Evolutionary conservation across 2,888 invertebrate genomes (phyloP), one percentile per base, ranked within the genome.

Genomic region (Scelioninae gen. 1): DNA sequence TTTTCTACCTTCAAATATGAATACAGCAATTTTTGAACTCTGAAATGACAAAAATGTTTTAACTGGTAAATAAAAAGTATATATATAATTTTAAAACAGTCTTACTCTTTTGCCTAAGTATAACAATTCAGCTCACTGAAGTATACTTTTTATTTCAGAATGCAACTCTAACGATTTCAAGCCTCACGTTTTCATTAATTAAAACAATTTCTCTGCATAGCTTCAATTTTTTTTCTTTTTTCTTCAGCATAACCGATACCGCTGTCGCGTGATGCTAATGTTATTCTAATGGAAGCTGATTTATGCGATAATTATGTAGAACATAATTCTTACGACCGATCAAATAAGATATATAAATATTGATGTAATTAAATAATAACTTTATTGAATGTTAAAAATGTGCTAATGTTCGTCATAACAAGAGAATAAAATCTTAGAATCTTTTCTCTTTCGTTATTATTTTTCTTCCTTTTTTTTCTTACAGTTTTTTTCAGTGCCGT

Each of bases 261-360:
- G 56, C 15, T 65, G 38, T 74, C 56, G 74, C 65, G 56, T 65
- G 74, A 74, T 65, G 63, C 16, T 38, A 74, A 62, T 74, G 31
- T 55, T 16, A 63, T 63, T 74, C 47, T 47, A 63, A 74, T 47
- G 55, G 15, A 58, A 40, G 40, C 49, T 43, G 75, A 65, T 75
- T 56, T 31, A 31, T 29, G 47, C 15, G 63, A 63, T 74, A 74
- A 63, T 74, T 74, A 63, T 63, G 63, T 56, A 60, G 47, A 74
- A 47, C 63, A 65, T 47, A 56, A 74, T 13, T 45, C 43, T 63
- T 23, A 15, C 63, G 63, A 23, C n/a, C 13, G 31, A 9, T 31
- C 16, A 31, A 32, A 34, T 23, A 16, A 47, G 32, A 23, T 23
- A 34, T 34, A 49, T 49, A 49, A 63, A 63, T 63, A 63, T 49